phyloP scores from a whole-genome alignment of 2,888 invertebrate genomes.

The Elaeidobius kamerunicus region DNA sequence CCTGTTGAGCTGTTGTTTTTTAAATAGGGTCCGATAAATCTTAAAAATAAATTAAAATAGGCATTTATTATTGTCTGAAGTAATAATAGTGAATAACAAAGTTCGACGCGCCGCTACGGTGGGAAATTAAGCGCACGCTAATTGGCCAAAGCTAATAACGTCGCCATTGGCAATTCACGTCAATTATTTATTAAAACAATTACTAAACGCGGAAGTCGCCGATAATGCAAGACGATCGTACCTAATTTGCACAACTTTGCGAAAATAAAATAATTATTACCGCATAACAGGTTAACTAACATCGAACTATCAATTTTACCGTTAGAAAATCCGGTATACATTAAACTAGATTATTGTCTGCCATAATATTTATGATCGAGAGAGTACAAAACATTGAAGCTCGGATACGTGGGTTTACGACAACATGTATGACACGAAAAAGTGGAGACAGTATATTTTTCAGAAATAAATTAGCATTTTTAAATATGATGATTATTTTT shows the following conservation, averaged over 20 bases:
- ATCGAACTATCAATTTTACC: slow-evolving; percentile 16
- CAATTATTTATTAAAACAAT: slow-evolving; percentile 27
- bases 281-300: slow-evolving; percentile 21
- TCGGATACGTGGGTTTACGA: too few relatives aligned
- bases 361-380: too few relatives aligned
- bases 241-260: slow-evolving; percentile 25
- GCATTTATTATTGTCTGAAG: too few relatives aligned
- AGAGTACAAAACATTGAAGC: too few relatives aligned
- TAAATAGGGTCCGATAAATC: too few relatives aligned
- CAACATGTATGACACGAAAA: too few relatives aligned
- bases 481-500: too few relatives aligned
- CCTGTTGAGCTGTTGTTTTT: too few relatives aligned
- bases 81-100: too few relatives aligned
- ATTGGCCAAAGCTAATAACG: not conserved
- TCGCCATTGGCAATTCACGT: slow-evolving; percentile 7
- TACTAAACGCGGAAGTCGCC: slow-evolving; percentile 25
- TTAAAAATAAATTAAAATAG: too few relatives aligned
- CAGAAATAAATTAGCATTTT: too few relatives aligned
- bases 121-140: not conserved
- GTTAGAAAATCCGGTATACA: slow-evolving; percentile 21
- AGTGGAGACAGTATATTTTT: too few relatives aligned
- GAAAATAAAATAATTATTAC: slow-evolving; percentile 24
- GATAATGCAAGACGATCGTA: slow-evolving; percentile 18
- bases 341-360: slow-evolving; percentile 21
- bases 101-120: not conserved